Conservation (phyloP, 2,888 invertebrate species). For the Dolomedes plantarius region DNA sequence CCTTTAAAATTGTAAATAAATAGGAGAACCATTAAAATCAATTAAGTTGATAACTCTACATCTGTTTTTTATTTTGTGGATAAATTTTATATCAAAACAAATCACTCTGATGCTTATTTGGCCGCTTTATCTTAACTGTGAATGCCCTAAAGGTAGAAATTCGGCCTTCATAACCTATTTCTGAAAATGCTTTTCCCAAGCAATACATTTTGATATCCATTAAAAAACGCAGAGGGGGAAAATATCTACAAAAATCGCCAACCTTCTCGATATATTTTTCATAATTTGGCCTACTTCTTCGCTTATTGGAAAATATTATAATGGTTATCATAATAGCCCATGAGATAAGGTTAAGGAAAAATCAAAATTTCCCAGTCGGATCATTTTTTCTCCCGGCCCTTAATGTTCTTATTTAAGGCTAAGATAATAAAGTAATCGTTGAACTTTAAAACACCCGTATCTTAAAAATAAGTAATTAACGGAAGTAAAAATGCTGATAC, state of each 20-base stretch:
- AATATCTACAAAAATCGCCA: not conserved
- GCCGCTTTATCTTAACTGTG: too few species aligned
- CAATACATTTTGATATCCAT: too few species aligned
- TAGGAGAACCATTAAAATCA: too few species aligned
- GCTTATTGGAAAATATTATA: not conserved
- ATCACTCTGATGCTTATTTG: too few species aligned
- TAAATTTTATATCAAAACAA: too few species aligned
- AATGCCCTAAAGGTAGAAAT: too few species aligned
- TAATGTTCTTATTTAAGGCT: conserved; percentile 51
- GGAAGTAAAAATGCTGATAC: conserved; percentile 64
- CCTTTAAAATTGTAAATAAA: too few species aligned
- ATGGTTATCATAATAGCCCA: not conserved
- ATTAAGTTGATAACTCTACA: too few species aligned
- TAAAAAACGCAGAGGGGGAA: too few species aligned
- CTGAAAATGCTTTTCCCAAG: too few species aligned
- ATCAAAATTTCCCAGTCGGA: not conserved
- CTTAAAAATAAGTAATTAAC: conserved; percentile 64
- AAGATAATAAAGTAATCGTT: conserved; percentile 66
- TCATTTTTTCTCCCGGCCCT: conserved; percentile 9
- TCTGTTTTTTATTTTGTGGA: too few species aligned
- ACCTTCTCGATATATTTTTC: not conserved
- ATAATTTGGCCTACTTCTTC: not conserved
- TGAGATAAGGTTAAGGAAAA: not conserved
- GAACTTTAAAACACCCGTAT: conserved; percentile 44
- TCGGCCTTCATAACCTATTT: too few species aligned